Evolutionary conservation across 2,797 vertebrate genomes (phyloP), one percentile per base, ranked within the genome.

Genomic region (Acanthopagrus latus): DNA sequence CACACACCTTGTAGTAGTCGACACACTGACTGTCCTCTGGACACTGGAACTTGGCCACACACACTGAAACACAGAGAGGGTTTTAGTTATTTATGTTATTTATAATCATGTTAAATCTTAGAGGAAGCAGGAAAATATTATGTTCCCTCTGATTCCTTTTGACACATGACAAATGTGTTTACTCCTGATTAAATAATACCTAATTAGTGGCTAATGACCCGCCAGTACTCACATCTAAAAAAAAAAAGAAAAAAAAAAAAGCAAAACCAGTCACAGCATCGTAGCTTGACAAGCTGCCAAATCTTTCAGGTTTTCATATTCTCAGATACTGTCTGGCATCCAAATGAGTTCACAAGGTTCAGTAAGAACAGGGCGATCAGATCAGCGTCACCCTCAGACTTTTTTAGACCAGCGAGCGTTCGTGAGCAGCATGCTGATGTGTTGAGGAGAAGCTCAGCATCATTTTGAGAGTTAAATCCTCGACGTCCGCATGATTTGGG

Each of bases 1-100:
- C 94, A 69, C 97, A 99, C 84, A 98, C 91, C 59, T 91, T 94
- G 89, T 95, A 94, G 91, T 96, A 95, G 41, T 97, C 93, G 0
- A 98, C 94, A 94, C 97, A 98, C 1, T 89, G 95, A 85, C 96
- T 97, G 92, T 97, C 95, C 74, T 96, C 96, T 0, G 5, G 93
- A 87, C 97, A 98, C 85, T 93, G 96, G 89, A 96, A 97, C 78
- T 95, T 95, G 2, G 95, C 97, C 55, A 93, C 94, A 90, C 97
- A 99, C 50, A 98, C 97, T 98, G 84, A 71, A 60, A 81, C 21
- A 85, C 57, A 81, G 29, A 69, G 12, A 20, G 48, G 48, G 12
- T 59, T 14, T 21, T 2, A 60, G 5, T 57, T n/a, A n/a, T n/a
- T n/a, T n/a, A n/a, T n/a, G 16, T 63, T 12, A 29, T 17, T 20